Evolutionary conservation across 2,888 invertebrate species (phyloP), one percentile per base, ranked within the genome.

Genomic region (Melikaiella ostensackeni): DNA sequence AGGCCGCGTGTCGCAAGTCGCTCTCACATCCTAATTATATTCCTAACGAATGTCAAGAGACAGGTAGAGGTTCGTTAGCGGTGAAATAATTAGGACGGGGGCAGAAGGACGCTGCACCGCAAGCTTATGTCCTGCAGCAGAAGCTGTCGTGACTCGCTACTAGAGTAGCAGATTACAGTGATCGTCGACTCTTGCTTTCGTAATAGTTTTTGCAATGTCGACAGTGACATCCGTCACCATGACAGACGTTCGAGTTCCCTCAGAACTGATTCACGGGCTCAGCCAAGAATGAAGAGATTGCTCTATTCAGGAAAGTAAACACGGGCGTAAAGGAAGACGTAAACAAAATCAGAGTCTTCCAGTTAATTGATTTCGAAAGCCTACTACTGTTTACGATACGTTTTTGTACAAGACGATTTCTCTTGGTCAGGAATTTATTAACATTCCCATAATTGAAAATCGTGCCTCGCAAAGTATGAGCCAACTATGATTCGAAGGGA

Each of bases 91-190:
- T 66, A 70, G 70, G 70, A 55, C 50, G 50, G 21, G 33, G 50
- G 50, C 50, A 70, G 70, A 70, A 70, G 70, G 70, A 70, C 70
- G 70, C 70, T 70, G 70, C 70, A 70, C 70, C 70, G 70, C 70
- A 70, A 70, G n/a, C 70, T 70, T 55, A 50, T 70, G 70, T 70
- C 70, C 70, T 70, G 50, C 70, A 50, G n/a, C 50, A 70, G 30
- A 70, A 55, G 30, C n/a, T 70, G 50, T 70, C 70, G 70, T 70
- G 70, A 70, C 70, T 70, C 30, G 70, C 70, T 70, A 50, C 50
- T 70, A 59, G 74, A 74, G 59, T 42, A 59, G 61, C 74, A 50
- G 74, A 74, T 74, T 74, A 74, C 59, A 42, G 74, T 74, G 42
- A 59, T 74, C 35, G 59, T 19, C 74, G 55, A 42, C 59, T 57